Evolutionary conservation across 2,113 vertebrate species (phyloP), one percentile per base, ranked within the genome.

Genomic region (Chamaea fasciata): DNA sequence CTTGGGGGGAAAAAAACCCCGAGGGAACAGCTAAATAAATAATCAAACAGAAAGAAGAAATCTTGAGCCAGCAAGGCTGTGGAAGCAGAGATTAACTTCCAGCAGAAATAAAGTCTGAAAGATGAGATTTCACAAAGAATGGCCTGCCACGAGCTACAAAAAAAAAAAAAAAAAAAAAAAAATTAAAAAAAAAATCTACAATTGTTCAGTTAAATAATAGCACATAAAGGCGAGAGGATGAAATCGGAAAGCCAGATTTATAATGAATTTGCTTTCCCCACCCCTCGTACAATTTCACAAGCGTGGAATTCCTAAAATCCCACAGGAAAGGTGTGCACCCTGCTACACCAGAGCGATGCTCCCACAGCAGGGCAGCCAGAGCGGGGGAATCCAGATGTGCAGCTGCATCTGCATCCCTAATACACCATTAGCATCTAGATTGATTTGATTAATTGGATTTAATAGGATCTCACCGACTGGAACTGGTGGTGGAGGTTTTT

Each of bases 341-440:
- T 26, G 81, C 77, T 14, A 5, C 39, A 41, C 14, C 37, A 5
- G 37, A 15, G 33, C 2, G 6, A 57, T 16, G 42, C 23, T 19
- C 23, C 9, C 63, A 5, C 35, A 26, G 69, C 41, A 4, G n/a
- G 47, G 67, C 15, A 2, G 26, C 6, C 14, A 13, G 11, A 11
- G 35, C 50, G 41, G 15, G 19, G 13, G 18, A 44, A 50, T 37
- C 55, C 69, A 15, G 37, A 22, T 6, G 15, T 8, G 8, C 75
- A 14, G 3, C 84, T 31, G 24, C 82, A 68, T 2, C 70, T 37
- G 47, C 83, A 33, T 2, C 63, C 75, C 60, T 12, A 15, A 11
- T 0, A 13, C 2, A 37, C 57, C 33, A 7, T 8, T 8, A 21
- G 15, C 5, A 1, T 0, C 59, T 39, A 3, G 7, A 69, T 1